Conservation (phyloP, 2,797 vertebrate species). For the Cygnus olor region DNA sequence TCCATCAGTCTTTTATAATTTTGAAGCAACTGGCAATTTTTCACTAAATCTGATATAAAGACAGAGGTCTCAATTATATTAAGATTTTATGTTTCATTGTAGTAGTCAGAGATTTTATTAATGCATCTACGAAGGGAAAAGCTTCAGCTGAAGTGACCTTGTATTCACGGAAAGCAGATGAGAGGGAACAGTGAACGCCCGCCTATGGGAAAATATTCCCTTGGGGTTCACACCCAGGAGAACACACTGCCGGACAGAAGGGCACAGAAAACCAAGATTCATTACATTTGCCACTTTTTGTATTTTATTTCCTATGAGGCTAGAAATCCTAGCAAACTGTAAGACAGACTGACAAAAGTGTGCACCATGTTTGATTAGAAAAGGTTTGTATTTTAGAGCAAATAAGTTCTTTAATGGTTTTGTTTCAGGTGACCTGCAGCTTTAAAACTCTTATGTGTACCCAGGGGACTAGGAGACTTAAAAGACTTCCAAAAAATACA, state of each 20-base stretch:
- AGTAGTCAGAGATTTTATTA: not conserved
- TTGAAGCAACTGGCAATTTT: not conserved
- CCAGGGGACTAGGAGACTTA: not conserved
- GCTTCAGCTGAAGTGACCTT: not conserved
- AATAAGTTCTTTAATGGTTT: not conserved
- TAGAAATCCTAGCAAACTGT: not conserved
- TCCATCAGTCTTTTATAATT: not conserved
- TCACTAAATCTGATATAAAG: not conserved
- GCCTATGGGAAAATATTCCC: not conserved
- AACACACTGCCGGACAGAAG: not conserved
- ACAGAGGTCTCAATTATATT: not conserved
- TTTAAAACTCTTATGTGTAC: not conserved
- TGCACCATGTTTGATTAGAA: not conserved
- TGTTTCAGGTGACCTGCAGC: not conserved
- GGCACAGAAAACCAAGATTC: not conserved
- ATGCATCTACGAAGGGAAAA: not conserved
- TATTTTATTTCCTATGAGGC: not conserved
- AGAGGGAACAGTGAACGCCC: not conserved
- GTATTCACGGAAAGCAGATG: not conserved
- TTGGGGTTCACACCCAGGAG: not conserved
- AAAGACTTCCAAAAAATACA: not conserved
- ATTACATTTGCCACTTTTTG: not conserved
- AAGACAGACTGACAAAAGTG: not conserved
- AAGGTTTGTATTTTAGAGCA: not conserved
- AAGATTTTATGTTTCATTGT: not conserved